Conservation (phyloP, 2,797 vertebrate species). For the Phoxinus dragarum region DNA sequence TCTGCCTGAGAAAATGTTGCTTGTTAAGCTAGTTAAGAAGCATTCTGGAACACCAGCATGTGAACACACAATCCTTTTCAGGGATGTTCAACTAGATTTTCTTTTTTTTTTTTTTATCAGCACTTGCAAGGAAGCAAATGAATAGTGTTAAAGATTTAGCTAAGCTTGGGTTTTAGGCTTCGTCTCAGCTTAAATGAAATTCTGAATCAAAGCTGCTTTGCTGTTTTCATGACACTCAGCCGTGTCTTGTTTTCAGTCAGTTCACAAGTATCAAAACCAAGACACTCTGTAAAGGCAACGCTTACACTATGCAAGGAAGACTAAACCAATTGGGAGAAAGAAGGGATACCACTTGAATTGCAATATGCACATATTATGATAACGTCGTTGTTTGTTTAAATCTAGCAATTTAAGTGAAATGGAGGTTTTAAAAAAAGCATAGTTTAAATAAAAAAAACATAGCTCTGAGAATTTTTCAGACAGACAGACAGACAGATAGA, state of each 20-base stretch:
- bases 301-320: background rate
- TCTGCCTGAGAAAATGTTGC: background rate
- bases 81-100: background rate
- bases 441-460: background rate
- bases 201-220: conserved; percentile 15
- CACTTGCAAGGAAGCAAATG: background rate
- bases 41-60: background rate
- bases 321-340: background rate
- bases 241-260: conserved; percentile 4
- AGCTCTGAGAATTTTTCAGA: too few species aligned
- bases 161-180: background rate
- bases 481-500: too few species aligned
- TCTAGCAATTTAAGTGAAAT: background rate
- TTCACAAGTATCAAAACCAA: background rate
- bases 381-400: background rate
- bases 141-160: conserved; percentile 5
- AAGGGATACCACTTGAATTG: background rate
- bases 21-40: background rate
- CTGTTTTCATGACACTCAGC: background rate
- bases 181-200: background rate
- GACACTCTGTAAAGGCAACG: background rate
- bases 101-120: background rate
- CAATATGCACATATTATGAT: background rate
- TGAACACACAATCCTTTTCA: background rate
- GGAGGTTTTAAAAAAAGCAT: too few species aligned